Evolutionary conservation across 30 jellyfish, hydroid and myxozoan genomes (phyloP).

Genomic region (Hydractinia symbiolongicarpus): DNA sequence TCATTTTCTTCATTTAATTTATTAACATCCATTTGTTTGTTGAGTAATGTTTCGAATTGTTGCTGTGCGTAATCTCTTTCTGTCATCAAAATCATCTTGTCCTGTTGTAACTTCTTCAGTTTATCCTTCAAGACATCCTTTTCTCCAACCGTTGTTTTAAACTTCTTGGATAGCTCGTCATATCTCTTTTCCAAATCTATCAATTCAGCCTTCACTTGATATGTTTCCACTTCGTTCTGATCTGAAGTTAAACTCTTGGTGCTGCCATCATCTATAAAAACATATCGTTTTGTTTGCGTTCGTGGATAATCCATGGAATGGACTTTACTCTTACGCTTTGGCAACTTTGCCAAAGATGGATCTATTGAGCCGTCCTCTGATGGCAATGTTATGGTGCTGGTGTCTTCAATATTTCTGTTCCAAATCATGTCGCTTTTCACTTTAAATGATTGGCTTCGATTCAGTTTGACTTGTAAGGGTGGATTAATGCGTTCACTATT

Average conservation of each 20-base stretch:
- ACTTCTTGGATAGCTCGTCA: slow-evolving; percentile 4
- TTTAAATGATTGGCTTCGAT: slow-evolving; percentile 20
- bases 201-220: slow-evolving; percentile 11
- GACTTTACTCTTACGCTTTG: slow-evolving; percentile 25
- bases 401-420: neutral
- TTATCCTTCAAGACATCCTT: slow-evolving; percentile 53
- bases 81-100: slow-evolving; percentile 33
- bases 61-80: slow-evolving; percentile 31
- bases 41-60: slow-evolving; percentile 6
- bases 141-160: slow-evolving; percentile 21
- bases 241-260: slow-evolving; percentile 6
- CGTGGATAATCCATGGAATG: slow-evolving; percentile 31
- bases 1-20: slow-evolving; percentile 25
- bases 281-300: slow-evolving; percentile 23
- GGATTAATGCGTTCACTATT: neutral
- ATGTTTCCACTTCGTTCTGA: neutral
- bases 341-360: slow-evolving; percentile 4
- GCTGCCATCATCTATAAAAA: slow-evolving; percentile 1
- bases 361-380: neutral
- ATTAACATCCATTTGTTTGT: neutral
- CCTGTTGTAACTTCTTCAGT: slow-evolving; percentile 38
- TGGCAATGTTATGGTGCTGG: neutral
- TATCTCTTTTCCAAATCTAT: slow-evolving; percentile 25
- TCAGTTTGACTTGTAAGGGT: neutral
- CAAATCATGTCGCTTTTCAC: neutral